Conservation (phyloP, 2,797 vertebrate species). For the Thaleichthys pacificus region DNA sequence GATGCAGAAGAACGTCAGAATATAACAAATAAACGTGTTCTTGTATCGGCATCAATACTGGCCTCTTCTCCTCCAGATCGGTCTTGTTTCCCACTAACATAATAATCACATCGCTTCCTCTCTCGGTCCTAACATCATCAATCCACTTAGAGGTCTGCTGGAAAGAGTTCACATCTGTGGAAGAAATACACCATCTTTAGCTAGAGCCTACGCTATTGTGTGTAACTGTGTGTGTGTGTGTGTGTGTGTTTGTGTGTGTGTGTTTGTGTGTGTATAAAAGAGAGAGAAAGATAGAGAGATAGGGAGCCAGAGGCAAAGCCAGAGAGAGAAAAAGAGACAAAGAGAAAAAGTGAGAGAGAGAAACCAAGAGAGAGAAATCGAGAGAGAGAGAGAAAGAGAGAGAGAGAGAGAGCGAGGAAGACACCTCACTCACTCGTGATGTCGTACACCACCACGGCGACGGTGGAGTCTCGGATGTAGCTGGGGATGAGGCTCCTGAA, state of each 20-base stretch:
- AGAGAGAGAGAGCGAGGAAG: background rate
- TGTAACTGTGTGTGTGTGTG: background rate
- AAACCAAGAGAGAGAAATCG: background rate
- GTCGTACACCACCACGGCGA: slow-evolving; percentile 92
- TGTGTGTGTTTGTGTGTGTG: background rate
- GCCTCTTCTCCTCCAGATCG: slow-evolving; percentile 92
- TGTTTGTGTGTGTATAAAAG: background rate
- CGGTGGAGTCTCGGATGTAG: slow-evolving; percentile 93
- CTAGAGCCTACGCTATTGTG: background rate
- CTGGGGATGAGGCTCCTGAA: slow-evolving; percentile 94
- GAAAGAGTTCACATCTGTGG: slow-evolving; percentile 90
- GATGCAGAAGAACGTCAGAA: background rate
- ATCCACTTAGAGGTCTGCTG: slow-evolving; percentile 96
- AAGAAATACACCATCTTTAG: slow-evolving; percentile 18
- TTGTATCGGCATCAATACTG: slow-evolving; percentile 27
- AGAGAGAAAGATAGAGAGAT: background rate
- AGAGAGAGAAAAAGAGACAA: background rate
- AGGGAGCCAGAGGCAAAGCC: background rate
- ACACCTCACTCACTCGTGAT: slow-evolving; percentile 83
- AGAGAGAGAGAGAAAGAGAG: background rate
- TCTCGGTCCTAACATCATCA: slow-evolving; percentile 91
- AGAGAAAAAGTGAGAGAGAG: no score
- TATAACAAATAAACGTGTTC: background rate
- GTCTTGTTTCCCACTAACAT: slow-evolving; percentile 95
- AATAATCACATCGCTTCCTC: slow-evolving; percentile 93